Evolutionary conservation across 2,797 vertebrate species (phyloP), one percentile per base, ranked within the genome.

Genomic region (Rhadinocentrus ornatus): DNA sequence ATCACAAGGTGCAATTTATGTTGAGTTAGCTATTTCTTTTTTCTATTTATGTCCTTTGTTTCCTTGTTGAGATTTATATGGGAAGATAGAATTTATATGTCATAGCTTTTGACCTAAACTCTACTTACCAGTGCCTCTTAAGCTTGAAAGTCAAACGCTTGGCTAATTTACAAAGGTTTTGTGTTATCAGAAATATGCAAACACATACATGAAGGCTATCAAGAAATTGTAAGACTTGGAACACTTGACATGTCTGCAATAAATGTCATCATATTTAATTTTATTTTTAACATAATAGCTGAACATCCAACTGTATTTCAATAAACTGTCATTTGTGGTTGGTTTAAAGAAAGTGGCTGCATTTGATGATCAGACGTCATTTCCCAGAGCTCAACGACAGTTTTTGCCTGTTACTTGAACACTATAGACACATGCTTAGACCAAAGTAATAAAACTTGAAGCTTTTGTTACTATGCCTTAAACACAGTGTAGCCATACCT

Each of bases 21-120:
- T 44, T 61, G 61, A 71, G n/a, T 67, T 58, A n/a, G 57, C 24
- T 7, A 12, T 55, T 35, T 20, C 70, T 70, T 10, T 35, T 18
- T 27, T 61, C 6, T 0, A 26, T 2, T 60, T 22, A 18, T 2
- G 54, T n/a, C 6, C 52, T 55, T 26, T 13, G 24, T 2, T 59
- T 55, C 27, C 41, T 53, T 60, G 22, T 27, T 53, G 32, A 39
- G 5, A 54, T 24, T 60, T 26, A 37, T 7, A 61, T 32, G 15
- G 54, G 11, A 77, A 22, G 35, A 62, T 27, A 48, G 18, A 12
- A 22, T 3, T 69, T 10, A 0, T 32, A 4, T 20, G 6, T 62
- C 37, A 46, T 13, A 26, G 2, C 18, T 8, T 8, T 46, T 6
- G 1, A 46, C 6, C 5, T 44, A 44, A 8, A 44, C 4, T 39